Conservation (phyloP, 1,140 invertebrate species). For the Gyrodactylus bullatarudis region DNA sequence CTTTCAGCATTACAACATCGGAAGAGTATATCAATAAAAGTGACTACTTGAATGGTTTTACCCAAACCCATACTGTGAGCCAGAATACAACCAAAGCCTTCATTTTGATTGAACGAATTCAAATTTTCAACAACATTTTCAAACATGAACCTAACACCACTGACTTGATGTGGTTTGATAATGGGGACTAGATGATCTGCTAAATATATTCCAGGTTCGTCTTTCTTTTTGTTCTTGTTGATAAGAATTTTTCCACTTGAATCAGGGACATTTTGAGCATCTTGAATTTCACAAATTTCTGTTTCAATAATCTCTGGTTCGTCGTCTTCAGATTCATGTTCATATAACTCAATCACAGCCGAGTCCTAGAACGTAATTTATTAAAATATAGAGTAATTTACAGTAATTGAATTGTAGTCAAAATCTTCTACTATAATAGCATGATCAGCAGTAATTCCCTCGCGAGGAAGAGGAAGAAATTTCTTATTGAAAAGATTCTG, state of each 20-base stretch:
- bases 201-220: slow-evolving; percentile 63
- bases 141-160: slow-evolving; percentile 60
- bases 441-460: slow-evolving; percentile 14
- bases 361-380: too few relatives aligned
- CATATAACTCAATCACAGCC: slow-evolving; percentile 5
- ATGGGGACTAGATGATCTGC: slow-evolving; percentile 56
- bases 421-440: background rate
- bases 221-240: slow-evolving; percentile 67
- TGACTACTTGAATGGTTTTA: slow-evolving; percentile 62
- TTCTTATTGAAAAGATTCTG: too few relatives aligned
- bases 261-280: slow-evolving; percentile 54
- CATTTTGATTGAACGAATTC: slow-evolving; percentile 45
- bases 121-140: slow-evolving; percentile 77
- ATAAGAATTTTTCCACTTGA: slow-evolving; percentile 59
- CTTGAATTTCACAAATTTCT: slow-evolving; percentile 13
- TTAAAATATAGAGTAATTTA: too few relatives aligned
- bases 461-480: background rate
- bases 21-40: slow-evolving; percentile 76
- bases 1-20: slow-evolving; percentile 49
- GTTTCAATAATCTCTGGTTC: slow-evolving; percentile 12
- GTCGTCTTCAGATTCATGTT: slow-evolving; percentile 6
- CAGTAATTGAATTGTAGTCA: background rate
- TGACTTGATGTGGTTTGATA: slow-evolving; percentile 66
- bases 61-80: slow-evolving; percentile 96
- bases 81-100: slow-evolving; percentile 76